Conservation (phyloP, 2,113 vertebrate genomes). For the Leptosomus discolor region DNA sequence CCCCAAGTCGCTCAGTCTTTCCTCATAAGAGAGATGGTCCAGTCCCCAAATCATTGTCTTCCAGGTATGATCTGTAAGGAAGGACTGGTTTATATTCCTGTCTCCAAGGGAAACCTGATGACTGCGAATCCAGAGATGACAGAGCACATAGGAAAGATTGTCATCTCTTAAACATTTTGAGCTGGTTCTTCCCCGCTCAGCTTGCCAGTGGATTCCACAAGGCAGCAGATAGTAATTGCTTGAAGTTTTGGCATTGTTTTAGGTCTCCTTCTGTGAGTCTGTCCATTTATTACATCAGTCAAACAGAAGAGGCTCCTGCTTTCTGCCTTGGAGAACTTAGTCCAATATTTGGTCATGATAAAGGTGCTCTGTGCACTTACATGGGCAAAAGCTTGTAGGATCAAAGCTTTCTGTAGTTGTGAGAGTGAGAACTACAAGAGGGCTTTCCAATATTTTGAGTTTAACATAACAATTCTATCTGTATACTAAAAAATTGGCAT, state of each 20-base stretch:
- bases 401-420: not conserved
- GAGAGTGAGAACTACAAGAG: not conserved
- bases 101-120: not conserved
- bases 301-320: not conserved
- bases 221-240: not conserved
- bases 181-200: not conserved
- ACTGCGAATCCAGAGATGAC: not conserved
- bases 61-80: not conserved
- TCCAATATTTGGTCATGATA: not conserved
- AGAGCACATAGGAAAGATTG: not conserved
- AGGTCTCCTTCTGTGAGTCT: not conserved
- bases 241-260: not conserved
- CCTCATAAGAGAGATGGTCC: too few relatives aligned
- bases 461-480: not conserved
- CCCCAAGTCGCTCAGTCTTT: too few relatives aligned
- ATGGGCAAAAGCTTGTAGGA: not conserved
- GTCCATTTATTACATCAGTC: not conserved
- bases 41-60: too few relatives aligned
- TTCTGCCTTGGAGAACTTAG: not conserved
- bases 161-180: not conserved
- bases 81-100: not conserved
- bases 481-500: not conserved
- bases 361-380: not conserved
- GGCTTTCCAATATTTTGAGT: not conserved
- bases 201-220: not conserved